Conservation (phyloP, 2,113 vertebrate species). For the Phylloscopus trochiloides region DNA sequence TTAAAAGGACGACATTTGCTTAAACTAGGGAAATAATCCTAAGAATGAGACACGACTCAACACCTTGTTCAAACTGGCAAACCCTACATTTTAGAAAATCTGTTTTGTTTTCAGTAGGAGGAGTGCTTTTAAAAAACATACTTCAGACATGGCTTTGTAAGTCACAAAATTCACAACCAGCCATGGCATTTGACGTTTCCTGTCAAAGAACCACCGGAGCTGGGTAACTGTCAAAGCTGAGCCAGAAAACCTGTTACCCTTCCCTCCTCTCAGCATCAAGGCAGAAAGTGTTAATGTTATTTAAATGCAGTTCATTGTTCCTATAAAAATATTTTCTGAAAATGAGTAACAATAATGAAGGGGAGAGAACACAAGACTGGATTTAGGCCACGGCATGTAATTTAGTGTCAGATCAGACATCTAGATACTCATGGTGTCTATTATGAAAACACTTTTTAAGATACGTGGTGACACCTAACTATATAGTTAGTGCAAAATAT, state of each 20-base stretch:
- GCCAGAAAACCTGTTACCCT: not conserved
- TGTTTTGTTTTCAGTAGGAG: not conserved
- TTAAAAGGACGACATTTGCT: not conserved
- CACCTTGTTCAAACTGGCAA: not conserved
- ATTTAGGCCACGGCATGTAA: not conserved
- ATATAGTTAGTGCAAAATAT: not conserved
- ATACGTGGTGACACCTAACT: not conserved
- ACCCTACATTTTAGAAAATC: not conserved
- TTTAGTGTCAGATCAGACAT: not conserved
- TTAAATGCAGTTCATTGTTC: not conserved
- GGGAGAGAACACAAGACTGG: not conserved
- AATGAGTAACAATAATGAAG: not conserved
- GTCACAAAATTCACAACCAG: not conserved
- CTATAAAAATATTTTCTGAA: not conserved
- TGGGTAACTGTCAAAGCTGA: not conserved
- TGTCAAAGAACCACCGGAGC: not conserved
- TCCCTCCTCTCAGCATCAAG: not conserved
- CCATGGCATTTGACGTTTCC: not conserved
- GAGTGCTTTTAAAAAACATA: not conserved
- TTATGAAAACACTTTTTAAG: not conserved
- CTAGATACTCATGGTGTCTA: not conserved
- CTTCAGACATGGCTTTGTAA: not conserved
- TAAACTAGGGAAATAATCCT: not conserved
- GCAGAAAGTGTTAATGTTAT: not conserved
- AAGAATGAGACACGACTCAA: not conserved